Evolutionary conservation across 2,888 invertebrate genomes (phyloP).

Genomic region (Ashinkailepas kermadecensis): DNA sequence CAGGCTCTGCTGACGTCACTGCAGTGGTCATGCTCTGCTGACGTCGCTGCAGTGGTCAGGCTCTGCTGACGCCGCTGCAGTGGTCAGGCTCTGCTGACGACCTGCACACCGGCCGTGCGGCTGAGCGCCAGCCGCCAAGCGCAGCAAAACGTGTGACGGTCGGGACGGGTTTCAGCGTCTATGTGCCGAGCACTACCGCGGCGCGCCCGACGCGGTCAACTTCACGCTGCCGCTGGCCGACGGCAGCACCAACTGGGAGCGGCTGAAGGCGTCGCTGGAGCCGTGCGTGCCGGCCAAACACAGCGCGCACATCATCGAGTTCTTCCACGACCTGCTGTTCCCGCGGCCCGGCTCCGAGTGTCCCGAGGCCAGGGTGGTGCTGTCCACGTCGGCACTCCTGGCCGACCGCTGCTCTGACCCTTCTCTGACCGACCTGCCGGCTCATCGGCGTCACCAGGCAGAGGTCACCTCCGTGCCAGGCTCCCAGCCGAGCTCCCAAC

Average conservation of each 20-base stretch:
- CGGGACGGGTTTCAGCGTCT: slow-evolving; percentile 27
- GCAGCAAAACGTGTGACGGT: too few relatives aligned
- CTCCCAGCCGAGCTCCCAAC: too few relatives aligned
- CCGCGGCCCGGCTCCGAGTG: slow-evolving; percentile 17
- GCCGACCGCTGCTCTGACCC: slow-evolving; percentile 17
- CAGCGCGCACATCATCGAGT: slow-evolving; percentile 15
- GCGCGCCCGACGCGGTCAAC: slow-evolving; percentile 30
- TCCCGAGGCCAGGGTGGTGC: slow-evolving; percentile 17
- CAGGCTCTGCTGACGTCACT: too few relatives aligned
- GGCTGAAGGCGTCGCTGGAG: slow-evolving; percentile 28
- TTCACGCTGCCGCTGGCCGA: slow-evolving; percentile 31
- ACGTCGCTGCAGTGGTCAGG: too few relatives aligned
- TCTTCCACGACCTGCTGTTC: slow-evolving; percentile 21
- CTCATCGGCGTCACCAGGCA: background rate
- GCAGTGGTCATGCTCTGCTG: too few relatives aligned
- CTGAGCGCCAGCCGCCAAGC: too few relatives aligned
- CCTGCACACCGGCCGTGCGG: too few relatives aligned
- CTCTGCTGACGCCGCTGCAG: too few relatives aligned
- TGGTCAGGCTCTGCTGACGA: too few relatives aligned
- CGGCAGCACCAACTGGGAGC: slow-evolving; percentile 32
- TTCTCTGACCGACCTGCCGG: slow-evolving; percentile 1
- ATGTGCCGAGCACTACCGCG: slow-evolving; percentile 32
- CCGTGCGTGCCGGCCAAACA: slow-evolving; percentile 19
- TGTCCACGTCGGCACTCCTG: slow-evolving; percentile 12
- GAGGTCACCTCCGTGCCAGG: too few relatives aligned